phyloP scores from a whole-genome alignment of 2,888 invertebrate genomes.

The Brachyptera risi region DNA sequence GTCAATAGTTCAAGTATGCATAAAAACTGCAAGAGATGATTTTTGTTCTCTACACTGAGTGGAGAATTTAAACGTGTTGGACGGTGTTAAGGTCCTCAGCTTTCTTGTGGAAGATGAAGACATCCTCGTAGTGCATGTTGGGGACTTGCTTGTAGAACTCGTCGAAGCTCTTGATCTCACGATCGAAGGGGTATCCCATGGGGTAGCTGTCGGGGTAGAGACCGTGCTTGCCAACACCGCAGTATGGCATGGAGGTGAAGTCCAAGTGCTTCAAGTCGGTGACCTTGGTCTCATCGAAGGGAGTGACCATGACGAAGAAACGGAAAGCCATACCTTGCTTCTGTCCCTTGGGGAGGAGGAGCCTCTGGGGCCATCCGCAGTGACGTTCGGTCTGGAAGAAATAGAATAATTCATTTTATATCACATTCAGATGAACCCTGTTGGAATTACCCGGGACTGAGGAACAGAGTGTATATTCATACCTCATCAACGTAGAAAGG shows the following conservation, averaged over 20 bases:
- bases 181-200: constrained; percentile 57
- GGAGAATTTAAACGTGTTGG: constrained; percentile 6
- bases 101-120: constrained; percentile 55
- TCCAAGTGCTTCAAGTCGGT: constrained; percentile 56
- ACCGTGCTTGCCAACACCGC: constrained; percentile 39
- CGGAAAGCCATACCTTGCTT: constrained; percentile 61
- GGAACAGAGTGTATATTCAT: no score
- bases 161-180: constrained; percentile 45
- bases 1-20: no score
- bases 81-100: constrained; percentile 28
- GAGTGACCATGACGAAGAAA: constrained; percentile 58
- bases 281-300: constrained; percentile 48
- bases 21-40: no score
- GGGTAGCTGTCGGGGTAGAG: constrained; percentile 51
- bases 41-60: no score
- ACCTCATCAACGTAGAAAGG: constrained; percentile 45
- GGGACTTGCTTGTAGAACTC: constrained; percentile 44
- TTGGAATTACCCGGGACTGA: no score
- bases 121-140: constrained; percentile 59
- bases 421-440: no score
- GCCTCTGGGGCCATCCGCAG: constrained; percentile 66
- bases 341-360: constrained; percentile 67
- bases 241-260: constrained; percentile 49
- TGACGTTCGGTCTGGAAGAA: constrained; percentile 41
- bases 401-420: no score